Evolutionary conservation across 2,797 vertebrate species (phyloP).

Genomic region (Mormyrops attenuatus): DNA sequence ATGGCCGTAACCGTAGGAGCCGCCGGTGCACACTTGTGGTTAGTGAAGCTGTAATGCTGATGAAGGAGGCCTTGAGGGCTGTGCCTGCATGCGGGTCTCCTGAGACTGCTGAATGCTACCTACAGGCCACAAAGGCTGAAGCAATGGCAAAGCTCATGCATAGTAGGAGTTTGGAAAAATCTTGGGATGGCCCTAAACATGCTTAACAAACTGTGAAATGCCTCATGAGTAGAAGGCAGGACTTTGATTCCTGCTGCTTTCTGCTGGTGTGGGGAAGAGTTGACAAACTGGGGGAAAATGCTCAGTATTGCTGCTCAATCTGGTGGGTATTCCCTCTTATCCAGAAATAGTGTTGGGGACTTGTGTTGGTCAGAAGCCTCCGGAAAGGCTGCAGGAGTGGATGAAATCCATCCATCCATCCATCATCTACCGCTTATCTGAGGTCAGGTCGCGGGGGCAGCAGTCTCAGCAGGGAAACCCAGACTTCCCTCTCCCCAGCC

Average conservation of each 20-base stretch:
- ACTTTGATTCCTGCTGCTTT: neutral
- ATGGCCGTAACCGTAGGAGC: neutral
- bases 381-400: neutral
- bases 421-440: too few relatives aligned
- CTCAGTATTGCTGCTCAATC: neutral
- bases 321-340: neutral
- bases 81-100: too few relatives aligned
- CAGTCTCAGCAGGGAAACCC: too few relatives aligned
- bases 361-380: neutral
- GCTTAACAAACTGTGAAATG: neutral
- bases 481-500: too few relatives aligned
- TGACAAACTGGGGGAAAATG: neutral
- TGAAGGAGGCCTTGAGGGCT: neutral
- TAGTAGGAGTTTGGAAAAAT: neutral
- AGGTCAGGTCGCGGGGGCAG: too few relatives aligned
- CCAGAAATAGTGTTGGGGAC: neutral
- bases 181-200: neutral
- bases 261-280: too few relatives aligned
- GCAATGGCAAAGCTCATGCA: neutral
- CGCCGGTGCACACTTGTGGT: neutral
- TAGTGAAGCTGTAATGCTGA: neutral
- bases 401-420: neutral
- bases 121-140: neutral
- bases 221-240: neutral
- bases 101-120: neutral